Evolutionary conservation across 2,888 invertebrate genomes (phyloP).

Genomic region (Nematopogon swammerdamellus): DNA sequence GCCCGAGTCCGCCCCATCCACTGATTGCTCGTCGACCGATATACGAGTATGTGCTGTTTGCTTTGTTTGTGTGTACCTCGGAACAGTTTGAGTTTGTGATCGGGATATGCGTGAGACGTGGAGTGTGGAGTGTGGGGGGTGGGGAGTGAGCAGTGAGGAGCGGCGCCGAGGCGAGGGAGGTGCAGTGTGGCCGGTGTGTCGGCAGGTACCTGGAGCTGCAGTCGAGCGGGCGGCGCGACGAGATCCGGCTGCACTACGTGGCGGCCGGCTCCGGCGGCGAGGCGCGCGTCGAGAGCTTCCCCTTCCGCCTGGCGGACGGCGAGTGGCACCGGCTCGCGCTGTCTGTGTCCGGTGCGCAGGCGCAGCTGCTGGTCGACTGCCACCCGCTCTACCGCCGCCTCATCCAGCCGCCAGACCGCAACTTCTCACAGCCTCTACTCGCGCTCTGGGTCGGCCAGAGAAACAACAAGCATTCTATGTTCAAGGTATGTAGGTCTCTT

Average conservation of each 20-base stretch:
- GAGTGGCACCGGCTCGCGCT: constrained; percentile 86
- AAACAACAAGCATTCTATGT: constrained; percentile 79
- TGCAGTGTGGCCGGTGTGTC: constrained; percentile 23
- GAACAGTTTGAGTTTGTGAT: constrained; percentile 30
- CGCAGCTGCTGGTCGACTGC: constrained; percentile 84
- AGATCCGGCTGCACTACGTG: constrained; percentile 81
- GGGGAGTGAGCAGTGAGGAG: constrained; percentile 4
- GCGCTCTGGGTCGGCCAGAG: constrained; percentile 87
- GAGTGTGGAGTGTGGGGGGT: constrained; percentile 4
- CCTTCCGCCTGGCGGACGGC: constrained; percentile 82
- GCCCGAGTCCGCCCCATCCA: too few species aligned
- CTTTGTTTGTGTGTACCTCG: constrained; percentile 56
- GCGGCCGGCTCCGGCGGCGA: constrained; percentile 55
- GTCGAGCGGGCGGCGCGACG: constrained; percentile 84
- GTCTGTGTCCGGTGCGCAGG: constrained; percentile 78
- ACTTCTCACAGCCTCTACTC: constrained; percentile 69
- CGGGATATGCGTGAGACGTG: too few species aligned
- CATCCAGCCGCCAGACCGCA: constrained; percentile 73
- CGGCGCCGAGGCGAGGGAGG: too few species aligned
- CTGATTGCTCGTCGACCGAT: constrained; percentile 12
- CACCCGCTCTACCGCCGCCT: constrained; percentile 79
- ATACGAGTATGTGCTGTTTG: constrained; percentile 11
- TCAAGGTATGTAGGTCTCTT: too few species aligned
- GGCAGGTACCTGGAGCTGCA: constrained; percentile 86
- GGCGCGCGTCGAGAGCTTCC: constrained; percentile 81